These are phyloP conservation scores for Acanthosoma haemorrhoidale DNA, from an alignment of 2,888 invertebrate species.

Conservation along the genomic window DNA sequence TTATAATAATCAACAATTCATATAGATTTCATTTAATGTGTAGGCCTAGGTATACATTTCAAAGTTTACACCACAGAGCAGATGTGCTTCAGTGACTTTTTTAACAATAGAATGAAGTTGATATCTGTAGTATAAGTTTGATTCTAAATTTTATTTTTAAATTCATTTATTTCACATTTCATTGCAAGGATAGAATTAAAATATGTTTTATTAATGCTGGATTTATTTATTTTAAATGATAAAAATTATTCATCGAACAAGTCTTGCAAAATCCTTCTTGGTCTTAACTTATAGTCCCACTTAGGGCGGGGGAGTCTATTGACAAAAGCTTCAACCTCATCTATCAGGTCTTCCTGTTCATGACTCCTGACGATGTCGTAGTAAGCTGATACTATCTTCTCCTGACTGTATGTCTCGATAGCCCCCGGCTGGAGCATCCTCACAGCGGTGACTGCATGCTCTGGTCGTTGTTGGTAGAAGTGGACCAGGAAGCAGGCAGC, in stretches of 20 bases:
- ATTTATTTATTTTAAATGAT: too few species aligned
- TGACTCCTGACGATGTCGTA: conserved; percentile 53
- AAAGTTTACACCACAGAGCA: too few species aligned
- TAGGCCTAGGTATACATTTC: too few species aligned
- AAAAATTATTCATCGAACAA: too few species aligned
- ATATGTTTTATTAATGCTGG: not conserved
- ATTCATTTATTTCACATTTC: too few species aligned
- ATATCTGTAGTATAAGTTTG: too few species aligned
- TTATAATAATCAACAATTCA: too few species aligned
- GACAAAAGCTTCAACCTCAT: conserved; percentile 33
- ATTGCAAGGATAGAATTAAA: too few species aligned
- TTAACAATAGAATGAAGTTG: too few species aligned
- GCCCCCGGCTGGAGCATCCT: conserved; percentile 58
- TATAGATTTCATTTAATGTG: too few species aligned
- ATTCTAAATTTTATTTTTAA: too few species aligned
- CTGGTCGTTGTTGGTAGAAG: conserved; percentile 56
- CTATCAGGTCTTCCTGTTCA: not conserved
- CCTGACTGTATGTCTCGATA: conserved; percentile 59
- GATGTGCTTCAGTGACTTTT: too few species aligned
- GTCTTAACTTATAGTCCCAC: conserved; percentile 36
- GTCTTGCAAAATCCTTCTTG: conserved; percentile 11
- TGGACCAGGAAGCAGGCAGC: conserved; percentile 66
- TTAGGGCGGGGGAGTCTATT: conserved; percentile 33
- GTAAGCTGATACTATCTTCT: conserved; percentile 52
- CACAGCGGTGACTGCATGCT: conserved; percentile 57